phyloP scores from a whole-genome alignment of 2,797 vertebrate genomes.

The Lutra lutra region DNA sequence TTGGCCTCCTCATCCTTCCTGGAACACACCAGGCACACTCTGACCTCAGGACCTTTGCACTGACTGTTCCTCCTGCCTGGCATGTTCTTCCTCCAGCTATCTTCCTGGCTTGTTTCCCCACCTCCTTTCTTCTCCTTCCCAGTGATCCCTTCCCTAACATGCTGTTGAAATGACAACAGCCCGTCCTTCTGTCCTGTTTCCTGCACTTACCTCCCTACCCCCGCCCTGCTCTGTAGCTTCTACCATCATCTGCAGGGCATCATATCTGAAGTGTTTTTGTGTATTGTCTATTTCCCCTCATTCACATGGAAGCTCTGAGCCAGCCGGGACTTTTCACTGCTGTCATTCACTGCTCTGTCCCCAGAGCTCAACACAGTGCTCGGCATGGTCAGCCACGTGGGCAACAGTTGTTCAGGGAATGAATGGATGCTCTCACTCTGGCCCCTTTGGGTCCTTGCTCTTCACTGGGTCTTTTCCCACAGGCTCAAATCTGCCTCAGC shows the following conservation, averaged over 20 bases:
- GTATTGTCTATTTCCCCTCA: not conserved
- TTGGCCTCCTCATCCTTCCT: not conserved
- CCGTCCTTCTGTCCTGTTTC: not conserved
- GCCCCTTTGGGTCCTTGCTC: constrained; percentile 44
- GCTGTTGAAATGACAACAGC: not conserved
- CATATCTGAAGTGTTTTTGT: not conserved
- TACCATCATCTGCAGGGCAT: not conserved
- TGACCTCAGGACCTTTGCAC: not conserved
- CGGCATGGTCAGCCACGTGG: not conserved
- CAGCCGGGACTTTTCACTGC: not conserved
- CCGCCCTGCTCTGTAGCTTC: not conserved
- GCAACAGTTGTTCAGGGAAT: not conserved
- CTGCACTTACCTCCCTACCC: no score
- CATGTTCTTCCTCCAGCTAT: not conserved
- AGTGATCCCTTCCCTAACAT: not conserved
- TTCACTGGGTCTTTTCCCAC: not conserved
- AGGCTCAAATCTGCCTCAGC: not conserved
- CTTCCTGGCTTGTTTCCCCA: not conserved
- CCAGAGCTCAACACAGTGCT: not conserved
- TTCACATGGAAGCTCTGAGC: not conserved
- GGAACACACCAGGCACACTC: not conserved
- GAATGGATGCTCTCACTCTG: constrained; percentile 1
- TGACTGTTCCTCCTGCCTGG: not conserved
- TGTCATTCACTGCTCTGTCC: not conserved
- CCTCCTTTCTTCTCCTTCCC: not conserved